phyloP scores from a whole-genome alignment of 2,888 invertebrate species.

The Sphaerophoria taeniata region DNA sequence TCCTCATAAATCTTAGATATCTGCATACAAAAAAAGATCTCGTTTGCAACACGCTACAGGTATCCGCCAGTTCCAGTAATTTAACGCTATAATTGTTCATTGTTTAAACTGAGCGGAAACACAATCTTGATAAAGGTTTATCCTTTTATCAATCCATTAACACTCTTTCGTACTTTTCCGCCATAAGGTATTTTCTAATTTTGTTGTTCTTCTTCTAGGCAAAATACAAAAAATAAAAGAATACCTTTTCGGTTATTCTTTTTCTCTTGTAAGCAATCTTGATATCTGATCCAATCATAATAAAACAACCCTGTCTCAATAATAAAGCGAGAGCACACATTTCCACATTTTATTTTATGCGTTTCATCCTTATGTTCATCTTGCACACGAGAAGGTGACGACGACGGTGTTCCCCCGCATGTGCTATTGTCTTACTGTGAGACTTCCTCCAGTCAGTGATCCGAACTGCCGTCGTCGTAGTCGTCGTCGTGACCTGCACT shows the following conservation, averaged over 20 bases:
- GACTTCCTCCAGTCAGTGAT: not conserved
- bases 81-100: no score
- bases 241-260: not conserved
- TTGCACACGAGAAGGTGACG: slow-evolving; percentile 19
- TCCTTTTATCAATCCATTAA: not conserved
- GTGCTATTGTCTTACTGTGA: slow-evolving; percentile 44
- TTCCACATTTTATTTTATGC: not conserved
- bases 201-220: not conserved
- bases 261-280: not conserved
- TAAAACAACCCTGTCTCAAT: slow-evolving; percentile 18
- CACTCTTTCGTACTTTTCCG: not conserved
- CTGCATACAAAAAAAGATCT: no score
- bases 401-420: slow-evolving; percentile 22
- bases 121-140: no score
- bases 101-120: no score
- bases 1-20: no score
- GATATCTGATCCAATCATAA: slow-evolving; percentile 57
- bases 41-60: no score
- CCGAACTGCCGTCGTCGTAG: no score
- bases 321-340: not conserved
- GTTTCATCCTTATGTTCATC: slow-evolving; percentile 20
- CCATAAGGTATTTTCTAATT: no score
- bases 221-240: no score
- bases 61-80: no score
- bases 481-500: no score